phyloP scores from a whole-genome alignment of 30 jellyfish, hydroid and myxozoan genomes.

The Nemopilema nomurai region DNA sequence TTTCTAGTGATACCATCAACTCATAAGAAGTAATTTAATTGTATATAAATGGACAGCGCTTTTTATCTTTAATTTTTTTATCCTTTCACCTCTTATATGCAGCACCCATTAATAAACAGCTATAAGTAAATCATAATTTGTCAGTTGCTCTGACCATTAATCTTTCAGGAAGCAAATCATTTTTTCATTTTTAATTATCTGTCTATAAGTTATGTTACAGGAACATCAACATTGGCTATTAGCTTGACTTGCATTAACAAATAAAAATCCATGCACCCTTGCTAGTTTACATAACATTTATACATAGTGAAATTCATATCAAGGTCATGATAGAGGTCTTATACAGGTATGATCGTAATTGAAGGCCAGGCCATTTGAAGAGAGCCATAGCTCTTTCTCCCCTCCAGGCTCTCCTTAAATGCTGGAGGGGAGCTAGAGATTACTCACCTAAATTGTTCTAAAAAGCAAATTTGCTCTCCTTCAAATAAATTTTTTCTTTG shows the following conservation, averaged over 20 bases:
- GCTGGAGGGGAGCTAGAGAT: constrained; percentile 1
- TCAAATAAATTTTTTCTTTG: neutral
- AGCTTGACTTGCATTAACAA: neutral
- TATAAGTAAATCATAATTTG: neutral
- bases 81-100: neutral
- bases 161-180: neutral
- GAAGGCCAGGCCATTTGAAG: constrained; percentile 12
- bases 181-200: neutral
- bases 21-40: neutral
- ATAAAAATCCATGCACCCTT: neutral
- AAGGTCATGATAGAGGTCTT: neutral
- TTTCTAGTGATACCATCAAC: neutral
- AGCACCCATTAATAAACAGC: neutral
- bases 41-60: neutral
- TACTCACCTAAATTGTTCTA: neutral
- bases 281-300: neutral
- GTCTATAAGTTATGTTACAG: neutral
- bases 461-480: neutral
- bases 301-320: neutral
- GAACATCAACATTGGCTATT: neutral
- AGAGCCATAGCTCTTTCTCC: constrained; percentile 11
- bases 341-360: neutral
- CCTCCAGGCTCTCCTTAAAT: constrained; percentile 6
- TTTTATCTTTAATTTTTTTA: neutral
- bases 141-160: neutral